Evolutionary conservation across 1,140 invertebrate species (phyloP), one percentile per base, ranked within the genome.

Genomic region (Saxidomus purpurata): DNA sequence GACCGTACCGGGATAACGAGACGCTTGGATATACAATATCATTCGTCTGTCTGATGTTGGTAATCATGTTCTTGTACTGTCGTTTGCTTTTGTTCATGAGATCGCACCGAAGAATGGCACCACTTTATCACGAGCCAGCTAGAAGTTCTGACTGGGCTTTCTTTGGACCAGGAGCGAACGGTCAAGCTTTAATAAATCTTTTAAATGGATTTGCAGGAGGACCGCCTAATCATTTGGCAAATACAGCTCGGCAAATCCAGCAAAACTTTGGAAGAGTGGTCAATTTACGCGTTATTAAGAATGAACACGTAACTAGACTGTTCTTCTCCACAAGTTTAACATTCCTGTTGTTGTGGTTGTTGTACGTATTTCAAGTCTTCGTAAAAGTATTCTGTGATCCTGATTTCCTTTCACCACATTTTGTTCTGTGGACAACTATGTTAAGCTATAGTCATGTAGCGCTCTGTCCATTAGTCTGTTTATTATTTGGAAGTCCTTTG

Each of bases 111-210:
- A 90, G 89, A 36, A 94, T 95, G 94, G 76, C 91, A 17, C 94
- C 94, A 1, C 52, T 95, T n/a, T 80, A 91, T 17, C 91, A 92
- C 43, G 87, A 91, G 49, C 93, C 94, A 8, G 92, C 94, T 8
- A 87, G 91, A 13, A 95, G 94, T 74, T 87, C 85, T 61, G 93
- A 93, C 82, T 95, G 94, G 94, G 92, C 93, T 8, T 95, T 95
- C 82, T 89, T 94, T 25, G 94, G 93, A 0, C 94, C 92, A 0
- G 94, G 94, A 25, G 93, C 93, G 3, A 94, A 93, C 69, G 93
- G 92, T 28, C 92, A 94, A 69, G 92, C 94, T 34, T 81, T 94
- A 52, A 91, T 94, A 25, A 94, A 94, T 87, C 94, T 93, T 93
- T 84, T 95, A 28, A 94, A 94, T 74, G 94, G 94, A 11, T 93